A percentile compares a stretch with the other conserved stretches of the same genome.
Evolutionary conservation across 2,888 invertebrate species (phyloP).

Genomic region (Gnatocerus cornutus): DNA sequence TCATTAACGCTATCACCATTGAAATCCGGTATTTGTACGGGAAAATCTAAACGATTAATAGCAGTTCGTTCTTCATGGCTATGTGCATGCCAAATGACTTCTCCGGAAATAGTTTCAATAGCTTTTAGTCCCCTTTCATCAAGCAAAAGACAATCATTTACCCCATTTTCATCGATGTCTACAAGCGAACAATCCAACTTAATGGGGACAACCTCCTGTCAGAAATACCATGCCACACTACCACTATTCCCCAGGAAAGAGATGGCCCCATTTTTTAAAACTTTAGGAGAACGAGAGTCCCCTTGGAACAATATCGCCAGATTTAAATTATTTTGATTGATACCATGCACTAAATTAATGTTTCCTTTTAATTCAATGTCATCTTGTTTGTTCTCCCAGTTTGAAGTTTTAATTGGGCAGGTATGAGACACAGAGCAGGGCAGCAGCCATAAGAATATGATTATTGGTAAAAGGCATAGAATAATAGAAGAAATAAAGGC

Average conservation of each 20-base stretch:
- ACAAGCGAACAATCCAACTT: constrained; percentile 83
- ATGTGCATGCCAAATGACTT: constrained; percentile 76
- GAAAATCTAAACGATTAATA: constrained; percentile 79
- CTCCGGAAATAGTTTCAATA: constrained; percentile 77
- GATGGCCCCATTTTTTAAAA: constrained; percentile 68
- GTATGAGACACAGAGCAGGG: constrained; percentile 83
- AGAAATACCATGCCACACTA: constrained; percentile 82
- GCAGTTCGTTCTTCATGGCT: constrained; percentile 73
- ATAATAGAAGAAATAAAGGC: constrained; percentile 82
- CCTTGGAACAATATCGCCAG: constrained; percentile 84
- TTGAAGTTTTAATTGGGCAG: constrained; percentile 79
- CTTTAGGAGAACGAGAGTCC: constrained; percentile 76
- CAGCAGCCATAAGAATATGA: constrained; percentile 83
- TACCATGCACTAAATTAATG: constrained; percentile 80
- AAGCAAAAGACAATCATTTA: constrained; percentile 83
- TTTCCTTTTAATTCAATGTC: constrained; percentile 81
- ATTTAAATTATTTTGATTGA: constrained; percentile 78
- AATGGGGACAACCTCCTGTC: constrained; percentile 79
- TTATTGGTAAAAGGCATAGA: constrained; percentile 80
- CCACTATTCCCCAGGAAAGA: constrained; percentile 82
- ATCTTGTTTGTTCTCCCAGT: constrained; percentile 81
- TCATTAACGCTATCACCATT: constrained; percentile 83
- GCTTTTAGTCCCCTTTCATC: constrained; percentile 80
- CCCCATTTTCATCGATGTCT: constrained; percentile 82
- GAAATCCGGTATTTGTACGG: constrained; percentile 81